These are phyloP conservation scores for Deroplatys truncata DNA, from an alignment of 2,888 invertebrate genomes.

Conservation along the genomic window DNA sequence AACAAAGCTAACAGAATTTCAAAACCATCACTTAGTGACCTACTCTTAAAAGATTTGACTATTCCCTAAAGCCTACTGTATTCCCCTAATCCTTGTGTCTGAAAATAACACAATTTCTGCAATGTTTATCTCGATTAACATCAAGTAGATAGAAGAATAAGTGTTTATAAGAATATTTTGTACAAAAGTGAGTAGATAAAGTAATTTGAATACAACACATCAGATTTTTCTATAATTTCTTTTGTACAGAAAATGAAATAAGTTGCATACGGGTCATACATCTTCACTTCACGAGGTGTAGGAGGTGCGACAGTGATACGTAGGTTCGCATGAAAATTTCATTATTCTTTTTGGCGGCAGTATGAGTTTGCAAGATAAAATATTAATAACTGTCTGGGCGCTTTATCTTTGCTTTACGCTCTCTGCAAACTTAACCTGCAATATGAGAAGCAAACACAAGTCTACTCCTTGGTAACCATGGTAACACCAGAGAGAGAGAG, in stretches of 20 bases:
- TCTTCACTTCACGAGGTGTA: background rate
- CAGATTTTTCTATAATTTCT: background rate
- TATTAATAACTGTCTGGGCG: background rate
- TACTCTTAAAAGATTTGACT: too few relatives aligned
- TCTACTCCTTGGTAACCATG: background rate
- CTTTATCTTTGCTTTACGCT: background rate
- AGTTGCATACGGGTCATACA: background rate
- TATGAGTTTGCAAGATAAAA: background rate
- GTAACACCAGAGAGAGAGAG: background rate
- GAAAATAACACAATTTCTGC: too few relatives aligned
- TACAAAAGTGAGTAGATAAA: too few relatives aligned
- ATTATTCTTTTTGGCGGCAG: background rate
- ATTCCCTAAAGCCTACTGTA: too few relatives aligned
- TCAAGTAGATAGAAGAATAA: too few relatives aligned
- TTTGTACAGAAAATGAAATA: background rate
- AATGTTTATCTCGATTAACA: too few relatives aligned
- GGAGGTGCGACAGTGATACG: background rate
- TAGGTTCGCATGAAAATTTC: background rate
- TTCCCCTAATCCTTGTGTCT: too few relatives aligned
- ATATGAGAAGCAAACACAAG: background rate
- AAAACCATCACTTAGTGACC: too few relatives aligned
- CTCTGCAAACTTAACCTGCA: background rate
- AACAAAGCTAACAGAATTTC: too few relatives aligned
- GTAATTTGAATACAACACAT: too few relatives aligned
- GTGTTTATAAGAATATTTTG: too few relatives aligned